Conservation (phyloP, 1,140 invertebrate genomes). For the Hydropsyche tenuis region DNA sequence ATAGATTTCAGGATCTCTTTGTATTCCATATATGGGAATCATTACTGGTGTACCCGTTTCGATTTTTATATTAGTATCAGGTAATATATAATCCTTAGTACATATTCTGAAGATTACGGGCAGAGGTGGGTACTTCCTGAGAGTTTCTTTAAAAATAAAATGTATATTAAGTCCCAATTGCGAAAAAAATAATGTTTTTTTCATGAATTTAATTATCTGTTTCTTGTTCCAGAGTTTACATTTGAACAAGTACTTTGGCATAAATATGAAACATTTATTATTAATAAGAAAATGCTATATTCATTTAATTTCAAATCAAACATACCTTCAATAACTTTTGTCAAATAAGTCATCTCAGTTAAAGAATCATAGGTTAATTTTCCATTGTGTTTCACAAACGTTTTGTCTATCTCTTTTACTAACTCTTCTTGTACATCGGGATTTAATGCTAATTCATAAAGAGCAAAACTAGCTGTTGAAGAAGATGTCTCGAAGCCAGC, state of each 20-base stretch:
- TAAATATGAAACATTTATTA: background rate
- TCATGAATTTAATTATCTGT: background rate
- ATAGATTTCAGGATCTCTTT: conserved; percentile 53
- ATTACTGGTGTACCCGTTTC: conserved; percentile 60
- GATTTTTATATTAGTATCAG: conserved; percentile 58
- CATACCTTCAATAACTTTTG: conserved; percentile 56
- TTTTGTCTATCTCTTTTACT: conserved; percentile 62
- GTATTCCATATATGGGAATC: conserved; percentile 61
- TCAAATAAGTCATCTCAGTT: conserved; percentile 55
- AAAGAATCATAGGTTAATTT: conserved; percentile 63
- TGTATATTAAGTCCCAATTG: background rate
- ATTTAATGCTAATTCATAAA: conserved; percentile 64
- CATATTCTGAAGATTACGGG: conserved; percentile 51
- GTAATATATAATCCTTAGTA: conserved; percentile 56
- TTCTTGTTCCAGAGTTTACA: no score
- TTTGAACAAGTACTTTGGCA: no score
- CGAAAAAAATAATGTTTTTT: background rate
- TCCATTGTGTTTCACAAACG: conserved; percentile 54
- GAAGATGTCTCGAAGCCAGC: conserved; percentile 71
- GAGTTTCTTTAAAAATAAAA: conserved; percentile 50
- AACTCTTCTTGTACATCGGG: conserved; percentile 63
- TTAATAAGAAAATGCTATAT: background rate
- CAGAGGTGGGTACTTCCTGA: conserved; percentile 53
- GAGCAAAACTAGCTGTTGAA: conserved; percentile 61
- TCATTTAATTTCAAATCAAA: background rate